Evolutionary conservation across 2,113 vertebrate genomes (phyloP).

Genomic region (Bombycilla garrulus): DNA sequence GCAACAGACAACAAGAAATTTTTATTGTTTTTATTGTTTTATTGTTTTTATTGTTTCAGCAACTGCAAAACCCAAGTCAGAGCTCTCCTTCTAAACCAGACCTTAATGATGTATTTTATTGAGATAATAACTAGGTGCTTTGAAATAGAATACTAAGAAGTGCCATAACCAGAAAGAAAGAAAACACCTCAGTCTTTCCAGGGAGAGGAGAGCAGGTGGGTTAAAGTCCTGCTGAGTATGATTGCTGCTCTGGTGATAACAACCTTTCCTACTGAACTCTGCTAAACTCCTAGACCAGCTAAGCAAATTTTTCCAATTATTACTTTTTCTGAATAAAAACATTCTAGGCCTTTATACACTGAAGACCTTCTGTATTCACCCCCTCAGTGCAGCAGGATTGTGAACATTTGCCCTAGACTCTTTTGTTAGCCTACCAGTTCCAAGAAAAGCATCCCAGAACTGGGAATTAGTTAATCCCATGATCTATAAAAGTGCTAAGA

Average conservation of each 20-base stretch:
- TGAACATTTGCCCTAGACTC: not conserved
- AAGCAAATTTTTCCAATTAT: not conserved
- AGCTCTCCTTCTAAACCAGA: not conserved
- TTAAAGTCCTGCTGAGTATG: not conserved
- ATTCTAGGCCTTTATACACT: not conserved
- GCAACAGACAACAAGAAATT: not conserved
- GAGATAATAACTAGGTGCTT: not conserved
- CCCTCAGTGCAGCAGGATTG: not conserved
- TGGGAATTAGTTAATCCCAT: not conserved
- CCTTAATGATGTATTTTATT: not conserved
- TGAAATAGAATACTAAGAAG: not conserved
- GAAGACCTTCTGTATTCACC: not conserved
- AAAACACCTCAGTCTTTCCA: not conserved
- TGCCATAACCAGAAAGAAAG: not conserved
- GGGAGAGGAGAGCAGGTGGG: not conserved
- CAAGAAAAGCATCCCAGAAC: not conserved
- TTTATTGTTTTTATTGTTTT: too few species aligned
- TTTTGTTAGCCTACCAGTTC: not conserved
- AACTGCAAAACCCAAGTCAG: not conserved
- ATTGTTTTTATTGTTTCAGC: too few species aligned
- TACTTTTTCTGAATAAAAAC: not conserved
- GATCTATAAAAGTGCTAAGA: not conserved
- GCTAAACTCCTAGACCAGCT: not conserved
- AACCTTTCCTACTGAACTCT: not conserved
- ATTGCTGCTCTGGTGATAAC: not conserved